Evolutionary conservation across 2,113 vertebrate species (phyloP).

Genomic region (Orthonyx spaldingii): DNA sequence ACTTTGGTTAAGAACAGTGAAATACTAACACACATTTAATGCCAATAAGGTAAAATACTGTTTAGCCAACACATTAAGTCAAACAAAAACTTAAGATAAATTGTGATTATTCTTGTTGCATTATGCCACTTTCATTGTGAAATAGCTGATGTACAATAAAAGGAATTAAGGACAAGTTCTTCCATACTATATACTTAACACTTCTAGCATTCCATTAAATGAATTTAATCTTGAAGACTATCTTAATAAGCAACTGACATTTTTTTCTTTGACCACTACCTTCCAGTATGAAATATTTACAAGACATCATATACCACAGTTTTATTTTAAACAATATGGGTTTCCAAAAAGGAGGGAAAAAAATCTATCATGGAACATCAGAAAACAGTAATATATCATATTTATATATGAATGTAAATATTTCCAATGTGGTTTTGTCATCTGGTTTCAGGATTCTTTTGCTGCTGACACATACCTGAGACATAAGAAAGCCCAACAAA

Average conservation of each 20-base stretch:
- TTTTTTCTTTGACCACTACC: background rate
- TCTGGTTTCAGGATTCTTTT: background rate
- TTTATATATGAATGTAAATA: background rate
- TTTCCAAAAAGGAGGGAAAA: background rate
- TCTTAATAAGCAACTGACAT: background rate
- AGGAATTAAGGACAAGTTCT: background rate
- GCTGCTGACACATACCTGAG: background rate
- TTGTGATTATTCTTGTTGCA: background rate
- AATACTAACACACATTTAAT: background rate
- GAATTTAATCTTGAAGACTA: background rate
- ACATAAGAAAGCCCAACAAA: background rate
- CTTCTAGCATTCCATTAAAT: background rate
- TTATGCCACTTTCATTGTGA: background rate
- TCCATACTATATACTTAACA: background rate
- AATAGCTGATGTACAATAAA: background rate
- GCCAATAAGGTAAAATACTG: background rate
- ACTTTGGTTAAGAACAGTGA: conserved; percentile 50
- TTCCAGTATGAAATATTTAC: background rate
- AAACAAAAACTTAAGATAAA: background rate
- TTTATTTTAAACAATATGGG: background rate
- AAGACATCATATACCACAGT: background rate
- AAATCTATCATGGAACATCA: background rate
- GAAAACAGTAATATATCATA: background rate
- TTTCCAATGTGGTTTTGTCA: background rate
- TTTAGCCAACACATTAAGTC: background rate